These are phyloP conservation scores for Macrosteles quadrilineatus DNA, from an alignment of 1,140 invertebrate species.

Conservation along the genomic window DNA sequence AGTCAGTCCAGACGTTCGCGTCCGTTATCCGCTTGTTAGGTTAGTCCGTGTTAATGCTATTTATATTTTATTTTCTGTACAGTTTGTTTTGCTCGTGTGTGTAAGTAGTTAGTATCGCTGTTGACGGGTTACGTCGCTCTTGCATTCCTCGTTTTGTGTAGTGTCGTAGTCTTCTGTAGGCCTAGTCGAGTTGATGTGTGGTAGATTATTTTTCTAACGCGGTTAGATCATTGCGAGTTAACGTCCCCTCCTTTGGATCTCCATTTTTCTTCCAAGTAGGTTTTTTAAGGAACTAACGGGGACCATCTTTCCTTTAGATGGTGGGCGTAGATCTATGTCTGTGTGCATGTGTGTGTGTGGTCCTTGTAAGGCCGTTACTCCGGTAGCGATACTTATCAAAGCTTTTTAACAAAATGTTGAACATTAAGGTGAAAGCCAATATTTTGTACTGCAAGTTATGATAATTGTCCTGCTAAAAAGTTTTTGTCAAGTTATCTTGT, in stretches of 20 bases:
- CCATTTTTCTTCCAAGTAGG: constrained; percentile 29
- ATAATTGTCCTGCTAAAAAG: constrained; percentile 21
- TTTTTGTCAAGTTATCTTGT: constrained; percentile 32
- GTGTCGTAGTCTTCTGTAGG: constrained; percentile 31
- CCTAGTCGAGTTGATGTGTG: constrained; percentile 37
- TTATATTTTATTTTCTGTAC: constrained; percentile 10
- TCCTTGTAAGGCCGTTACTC: neutral
- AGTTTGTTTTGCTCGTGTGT: constrained; percentile 25
- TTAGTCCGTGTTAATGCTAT: constrained; percentile 13
- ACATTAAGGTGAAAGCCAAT: constrained; percentile 18
- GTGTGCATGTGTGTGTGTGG: constrained; percentile 31
- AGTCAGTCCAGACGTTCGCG: constrained; percentile 10
- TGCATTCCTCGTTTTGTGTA: constrained; percentile 23
- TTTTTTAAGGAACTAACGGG: constrained; percentile 30
- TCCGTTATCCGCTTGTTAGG: constrained; percentile 12
- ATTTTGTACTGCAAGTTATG: constrained; percentile 32
- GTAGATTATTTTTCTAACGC: constrained; percentile 40
- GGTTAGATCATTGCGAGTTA: constrained; percentile 35
- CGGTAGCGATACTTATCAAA: constrained; percentile 13
- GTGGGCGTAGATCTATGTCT: constrained; percentile 25
- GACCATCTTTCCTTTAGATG: constrained; percentile 28
- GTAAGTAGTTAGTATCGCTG: constrained; percentile 14
- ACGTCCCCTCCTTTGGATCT: constrained; percentile 23
- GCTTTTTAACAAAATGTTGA: constrained; percentile 31
- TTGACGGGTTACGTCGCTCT: constrained; percentile 21